Base-by-base conservation (phyloP, 1,140 invertebrate genomes). In the Pomacea maculata region DNA sequence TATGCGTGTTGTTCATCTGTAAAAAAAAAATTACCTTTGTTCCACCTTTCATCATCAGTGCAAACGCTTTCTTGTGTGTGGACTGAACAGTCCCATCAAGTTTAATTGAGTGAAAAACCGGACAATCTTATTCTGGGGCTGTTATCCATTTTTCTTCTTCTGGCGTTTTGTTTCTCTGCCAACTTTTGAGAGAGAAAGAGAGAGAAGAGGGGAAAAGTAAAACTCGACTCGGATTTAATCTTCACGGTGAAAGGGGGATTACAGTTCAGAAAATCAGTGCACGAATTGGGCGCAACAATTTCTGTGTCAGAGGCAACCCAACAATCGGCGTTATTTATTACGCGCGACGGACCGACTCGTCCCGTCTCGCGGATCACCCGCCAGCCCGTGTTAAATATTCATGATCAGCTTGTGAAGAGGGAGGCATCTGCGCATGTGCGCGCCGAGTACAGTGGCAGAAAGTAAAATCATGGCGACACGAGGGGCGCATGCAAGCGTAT, bases 401-500 rank as follows among this genome's bases (percentile, higher is more conserved):
- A 78, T 78, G 77, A 78, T 54, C 77, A 57, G 63, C 77, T 55
- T 57, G 57, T 78, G 77, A 78, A 61, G 57, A 45, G 57, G 77
- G 21, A 54, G 54, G 21, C 67, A 65, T 70, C 67, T 78, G 77
- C 77, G 77, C 77, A 78, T 78, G 77, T 78, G 77, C 77, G 77
- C 65, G 77, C 11, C 55, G 34, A 57, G 65, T 54, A 70, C 77
- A 78, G 77, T 78, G 67, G 77, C 77, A 78, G 77, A 78, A 78
- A 70, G 77, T 71, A 77, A 65, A 78, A 78, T 78, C 77, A 78
- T 78, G 77, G 77, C 77, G 77, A 78, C 77, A 54, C 34, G 67
- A 55, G 77, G 77, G 54, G 77, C 77, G 77, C 77, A 78, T 78
- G 77, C 77, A 67, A 29, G 77, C 52, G 77, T 78, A 70, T 78